Evolutionary conservation across 2,888 invertebrate species (phyloP).

Genomic region (Drosophila longiperda): DNA sequence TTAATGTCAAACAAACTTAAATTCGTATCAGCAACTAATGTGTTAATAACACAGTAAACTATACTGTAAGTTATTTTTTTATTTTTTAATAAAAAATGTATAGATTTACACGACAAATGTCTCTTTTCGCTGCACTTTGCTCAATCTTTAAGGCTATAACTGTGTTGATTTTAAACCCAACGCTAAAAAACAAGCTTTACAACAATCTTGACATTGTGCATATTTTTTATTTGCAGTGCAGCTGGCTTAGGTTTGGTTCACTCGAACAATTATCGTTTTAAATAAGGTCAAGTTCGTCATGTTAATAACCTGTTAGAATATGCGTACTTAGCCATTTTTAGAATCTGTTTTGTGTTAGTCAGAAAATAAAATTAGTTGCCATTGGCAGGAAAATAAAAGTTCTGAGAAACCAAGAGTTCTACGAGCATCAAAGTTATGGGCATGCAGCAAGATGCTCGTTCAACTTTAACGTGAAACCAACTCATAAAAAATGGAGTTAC

Average conservation of each 20-base stretch:
- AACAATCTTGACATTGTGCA: not conserved
- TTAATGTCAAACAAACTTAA: not conserved
- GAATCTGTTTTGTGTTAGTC: constrained; percentile 23
- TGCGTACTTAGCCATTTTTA: constrained; percentile 6
- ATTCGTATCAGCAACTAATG: not conserved
- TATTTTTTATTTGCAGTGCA: not conserved
- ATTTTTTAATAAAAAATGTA: not conserved
- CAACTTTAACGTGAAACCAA: constrained; percentile 40
- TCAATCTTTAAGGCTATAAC: not conserved
- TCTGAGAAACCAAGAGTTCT: constrained; percentile 56
- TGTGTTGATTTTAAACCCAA: not conserved
- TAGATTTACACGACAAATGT: not conserved
- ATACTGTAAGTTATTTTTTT: not conserved
- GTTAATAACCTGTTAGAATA: constrained; percentile 18
- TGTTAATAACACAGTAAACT: not conserved
- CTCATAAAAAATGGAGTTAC: constrained; percentile 59
- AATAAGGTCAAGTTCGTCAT: constrained; percentile 36
- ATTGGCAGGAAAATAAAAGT: constrained; percentile 28
- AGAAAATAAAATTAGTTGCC: constrained; percentile 45
- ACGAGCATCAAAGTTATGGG: constrained; percentile 63
- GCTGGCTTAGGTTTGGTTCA: not conserved
- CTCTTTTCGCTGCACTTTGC: not conserved
- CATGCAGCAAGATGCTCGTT: constrained; percentile 44
- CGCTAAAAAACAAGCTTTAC: not conserved
- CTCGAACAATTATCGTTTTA: not conserved